phyloP scores from a whole-genome alignment of 92 coral and sea anemone genomes.

The Phenganax subtilis region DNA sequence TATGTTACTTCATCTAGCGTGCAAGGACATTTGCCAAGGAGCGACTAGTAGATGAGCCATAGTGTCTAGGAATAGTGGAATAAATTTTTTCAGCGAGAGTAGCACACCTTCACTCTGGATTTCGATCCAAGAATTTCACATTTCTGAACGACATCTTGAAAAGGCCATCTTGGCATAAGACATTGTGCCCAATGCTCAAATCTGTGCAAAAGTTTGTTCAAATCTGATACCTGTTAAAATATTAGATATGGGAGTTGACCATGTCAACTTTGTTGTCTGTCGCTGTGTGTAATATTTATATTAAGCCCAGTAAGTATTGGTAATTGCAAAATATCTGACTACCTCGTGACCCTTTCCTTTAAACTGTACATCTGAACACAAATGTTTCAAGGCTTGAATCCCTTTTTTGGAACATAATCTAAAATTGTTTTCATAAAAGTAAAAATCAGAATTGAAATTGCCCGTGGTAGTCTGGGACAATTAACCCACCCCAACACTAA shows the following conservation, averaged over 20 bases:
- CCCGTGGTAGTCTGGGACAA: background rate
- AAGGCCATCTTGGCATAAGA: conserved; percentile 87
- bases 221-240: conserved; percentile 68
- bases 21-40: no score
- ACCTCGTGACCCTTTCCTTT: conserved; percentile 99
- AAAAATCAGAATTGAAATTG: background rate
- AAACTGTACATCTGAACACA: conserved; percentile 73
- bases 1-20: no score
- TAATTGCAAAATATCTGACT: background rate
- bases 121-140: conserved; percentile 73
- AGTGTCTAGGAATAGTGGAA: background rate
- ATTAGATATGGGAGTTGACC: background rate
- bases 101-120: conserved; percentile 77
- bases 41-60: background rate
- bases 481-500: background rate
- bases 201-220: conserved; percentile 69
- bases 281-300: no score
- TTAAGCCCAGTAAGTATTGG: background rate
- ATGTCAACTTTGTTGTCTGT: no score
- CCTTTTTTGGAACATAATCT: conserved; percentile 81
- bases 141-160: conserved; percentile 78
- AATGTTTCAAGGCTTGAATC: conserved; percentile 70
- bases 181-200: conserved; percentile 99
- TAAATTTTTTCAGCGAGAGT: background rate
- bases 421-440: background rate